phyloP scores from a whole-genome alignment of 2,113 vertebrate genomes.

The Cryptotis parvus region DNA sequence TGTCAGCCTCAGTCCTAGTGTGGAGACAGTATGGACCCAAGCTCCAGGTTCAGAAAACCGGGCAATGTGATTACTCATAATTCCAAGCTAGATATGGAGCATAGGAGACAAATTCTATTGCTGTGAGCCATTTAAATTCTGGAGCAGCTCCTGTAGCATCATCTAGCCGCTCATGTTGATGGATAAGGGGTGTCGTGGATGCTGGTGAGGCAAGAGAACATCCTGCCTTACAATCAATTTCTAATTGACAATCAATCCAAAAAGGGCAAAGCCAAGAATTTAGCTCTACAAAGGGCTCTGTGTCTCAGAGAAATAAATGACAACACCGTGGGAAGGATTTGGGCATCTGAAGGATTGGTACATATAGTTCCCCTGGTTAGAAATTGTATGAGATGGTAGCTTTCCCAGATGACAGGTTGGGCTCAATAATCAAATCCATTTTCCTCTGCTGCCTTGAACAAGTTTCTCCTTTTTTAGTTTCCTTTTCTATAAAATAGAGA shows the following conservation, averaged over 20 bases:
- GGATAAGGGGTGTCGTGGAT: no score
- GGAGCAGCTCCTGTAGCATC: background rate
- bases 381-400: background rate
- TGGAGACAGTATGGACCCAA: background rate
- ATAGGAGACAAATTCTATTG: background rate
- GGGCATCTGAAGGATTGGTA: background rate
- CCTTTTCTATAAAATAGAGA: background rate
- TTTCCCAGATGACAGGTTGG: background rate
- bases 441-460: background rate
- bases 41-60: background rate
- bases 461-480: conserved; percentile 13
- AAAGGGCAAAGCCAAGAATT: background rate
- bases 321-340: background rate
- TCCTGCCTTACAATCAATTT: no score
- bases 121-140: background rate
- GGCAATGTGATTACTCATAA: background rate
- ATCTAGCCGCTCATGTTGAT: background rate
- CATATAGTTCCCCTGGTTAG: background rate
- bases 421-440: background rate
- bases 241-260: background rate
- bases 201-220: no score
- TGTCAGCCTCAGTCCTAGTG: background rate
- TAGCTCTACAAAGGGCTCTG: background rate
- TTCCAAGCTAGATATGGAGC: background rate
- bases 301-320: background rate